These are phyloP conservation scores for Ctenopoma kingsleyae DNA, from an alignment of 2,797 vertebrate genomes.

Conservation along the genomic window DNA sequence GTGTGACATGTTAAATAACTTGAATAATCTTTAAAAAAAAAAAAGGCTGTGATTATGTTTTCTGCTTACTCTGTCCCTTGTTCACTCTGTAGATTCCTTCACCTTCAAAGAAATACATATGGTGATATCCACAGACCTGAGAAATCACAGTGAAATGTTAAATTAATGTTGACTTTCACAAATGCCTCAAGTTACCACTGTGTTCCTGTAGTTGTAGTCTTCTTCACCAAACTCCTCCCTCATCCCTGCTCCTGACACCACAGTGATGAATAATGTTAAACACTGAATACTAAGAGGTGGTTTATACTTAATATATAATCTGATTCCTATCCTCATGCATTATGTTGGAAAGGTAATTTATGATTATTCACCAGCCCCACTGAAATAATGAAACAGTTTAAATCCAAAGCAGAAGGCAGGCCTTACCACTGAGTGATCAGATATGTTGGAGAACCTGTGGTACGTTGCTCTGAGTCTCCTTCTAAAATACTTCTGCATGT, in stretches of 20 bases:
- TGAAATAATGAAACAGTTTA: background rate
- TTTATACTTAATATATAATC: background rate
- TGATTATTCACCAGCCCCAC: background rate
- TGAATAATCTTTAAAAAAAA: background rate
- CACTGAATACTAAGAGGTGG: background rate
- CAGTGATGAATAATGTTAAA: background rate
- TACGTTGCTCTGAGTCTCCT: conserved; percentile 82
- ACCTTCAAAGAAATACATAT: conserved; percentile 89
- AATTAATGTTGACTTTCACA: background rate
- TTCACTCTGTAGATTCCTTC: conserved; percentile 89
- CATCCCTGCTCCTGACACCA: background rate
- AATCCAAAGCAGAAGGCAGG: background rate
- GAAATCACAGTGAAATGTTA: conserved; percentile 12
- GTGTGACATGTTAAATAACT: no score
- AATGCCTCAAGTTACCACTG: background rate
- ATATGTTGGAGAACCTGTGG: conserved; percentile 65
- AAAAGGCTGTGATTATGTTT: background rate
- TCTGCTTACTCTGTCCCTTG: conserved; percentile 83
- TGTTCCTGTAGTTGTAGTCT: background rate
- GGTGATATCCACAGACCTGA: conserved; percentile 86
- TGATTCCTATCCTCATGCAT: background rate
- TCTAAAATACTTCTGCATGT: conserved; percentile 84
- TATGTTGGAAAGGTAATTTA: background rate
- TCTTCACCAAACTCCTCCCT: no score
- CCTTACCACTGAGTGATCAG: conserved; percentile 81